Base-by-base conservation (phyloP, 2,113 vertebrate species). In the Panthera tigris region DNA sequence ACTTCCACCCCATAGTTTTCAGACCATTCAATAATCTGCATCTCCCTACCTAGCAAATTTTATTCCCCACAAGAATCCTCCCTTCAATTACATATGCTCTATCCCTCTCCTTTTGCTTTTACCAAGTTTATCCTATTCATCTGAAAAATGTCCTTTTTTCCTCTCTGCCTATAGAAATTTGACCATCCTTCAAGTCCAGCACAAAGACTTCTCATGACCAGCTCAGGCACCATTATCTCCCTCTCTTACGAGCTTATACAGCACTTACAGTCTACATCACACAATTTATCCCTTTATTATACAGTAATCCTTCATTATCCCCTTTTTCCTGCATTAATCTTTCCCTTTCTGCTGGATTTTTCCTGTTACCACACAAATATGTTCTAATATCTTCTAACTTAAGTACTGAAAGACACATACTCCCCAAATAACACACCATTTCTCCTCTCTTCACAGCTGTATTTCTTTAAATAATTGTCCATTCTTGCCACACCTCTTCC, bases 291-390 rank as follows among this genome's bases (percentile, higher is more conserved):
- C 89, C 91, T 91, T 91, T 66, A 69, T 89, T 76, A 74, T 19
- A 50, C 0, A 68, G 3, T 78, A 90, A 95, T 95, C 95, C 80
- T 80, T 65, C 45, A 39, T 96, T 84, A 95, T 81, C 41, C 80
- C 63, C 50, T 14, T 91, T 31, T 76, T 78, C 87, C 84, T 88
- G 80, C 33, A 71, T 89, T 95, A 89, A 91, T 96, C 89, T 90
- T 86, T 61, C 61, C 90, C 55, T 93, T 94, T 45, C 91, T 90
- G 57, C 36, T 13, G 41, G 36, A 96, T 95, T 89, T 96, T 50
- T 71, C 79, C 79, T 92, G 80, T 83, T 93, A 95, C 33, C 48
- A 95, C 66, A 89, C 23, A 93, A 94, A 19, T 12, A 79, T 39
- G 27, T 85, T 74, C 74, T 61, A 52, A 4, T 73, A 79, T 36